Conservation (phyloP, 2,797 vertebrate genomes). For the Falco novaeseelandiae region DNA sequence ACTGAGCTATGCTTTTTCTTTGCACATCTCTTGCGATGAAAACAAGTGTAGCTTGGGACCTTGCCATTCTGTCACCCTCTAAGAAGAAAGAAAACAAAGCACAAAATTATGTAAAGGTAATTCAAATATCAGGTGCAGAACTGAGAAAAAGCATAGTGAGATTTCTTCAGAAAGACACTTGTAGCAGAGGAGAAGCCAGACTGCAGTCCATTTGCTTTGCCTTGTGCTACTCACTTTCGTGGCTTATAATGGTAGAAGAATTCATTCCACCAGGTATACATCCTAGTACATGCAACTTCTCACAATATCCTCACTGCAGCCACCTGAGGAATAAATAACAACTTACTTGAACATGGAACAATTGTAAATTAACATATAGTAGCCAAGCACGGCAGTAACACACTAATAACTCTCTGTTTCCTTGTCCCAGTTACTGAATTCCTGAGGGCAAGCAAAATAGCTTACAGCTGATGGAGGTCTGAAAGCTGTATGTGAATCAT, state of each 20-base stretch:
- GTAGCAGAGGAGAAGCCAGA: neutral
- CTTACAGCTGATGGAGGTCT: conserved; percentile 43
- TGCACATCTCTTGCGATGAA: neutral
- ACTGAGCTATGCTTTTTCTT: neutral
- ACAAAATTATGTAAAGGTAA: neutral
- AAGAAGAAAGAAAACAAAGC: neutral
- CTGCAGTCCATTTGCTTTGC: neutral
- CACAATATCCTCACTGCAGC: neutral
- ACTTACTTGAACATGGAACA: neutral
- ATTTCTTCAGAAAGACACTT: neutral
- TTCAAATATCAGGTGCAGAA: neutral
- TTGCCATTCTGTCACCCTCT: neutral
- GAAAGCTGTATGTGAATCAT: conserved; percentile 56
- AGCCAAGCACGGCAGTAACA: conserved; percentile 26
- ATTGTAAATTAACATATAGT: neutral
- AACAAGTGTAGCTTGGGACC: neutral
- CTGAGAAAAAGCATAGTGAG: neutral
- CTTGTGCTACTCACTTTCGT: neutral
- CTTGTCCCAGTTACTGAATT: conserved; percentile 23
- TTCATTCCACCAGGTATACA: neutral
- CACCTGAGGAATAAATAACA: neutral
- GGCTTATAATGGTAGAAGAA: neutral
- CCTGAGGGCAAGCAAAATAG: conserved; percentile 49
- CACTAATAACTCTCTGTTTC: neutral
- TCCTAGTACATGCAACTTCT: neutral